phyloP scores from a whole-genome alignment of 2,797 vertebrate genomes.

The Lagocephalus sceleratus region DNA sequence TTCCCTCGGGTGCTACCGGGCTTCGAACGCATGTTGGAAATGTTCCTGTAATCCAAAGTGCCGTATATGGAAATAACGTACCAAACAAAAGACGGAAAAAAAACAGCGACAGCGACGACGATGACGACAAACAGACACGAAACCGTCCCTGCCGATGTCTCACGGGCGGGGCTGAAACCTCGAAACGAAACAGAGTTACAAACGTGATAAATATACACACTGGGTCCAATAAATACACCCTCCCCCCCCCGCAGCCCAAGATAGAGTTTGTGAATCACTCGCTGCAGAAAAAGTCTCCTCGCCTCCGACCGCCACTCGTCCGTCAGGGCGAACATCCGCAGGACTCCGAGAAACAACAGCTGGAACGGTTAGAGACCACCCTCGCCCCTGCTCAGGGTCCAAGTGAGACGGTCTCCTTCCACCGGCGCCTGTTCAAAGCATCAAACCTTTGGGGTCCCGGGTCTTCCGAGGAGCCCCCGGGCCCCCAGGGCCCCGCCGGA shows the following conservation, averaged over 20 bases:
- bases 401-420: constrained; percentile 17
- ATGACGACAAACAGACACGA: constrained; percentile 38
- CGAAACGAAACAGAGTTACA: constrained; percentile 60
- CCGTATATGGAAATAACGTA: constrained; percentile 57
- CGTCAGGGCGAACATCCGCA: no score
- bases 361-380: background rate
- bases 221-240: constrained; percentile 70
- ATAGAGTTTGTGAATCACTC: constrained; percentile 34
- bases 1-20: constrained; percentile 23
- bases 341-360: no score
- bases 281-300: constrained; percentile 8
- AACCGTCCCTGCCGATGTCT: constrained; percentile 56
- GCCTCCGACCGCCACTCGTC: no score
- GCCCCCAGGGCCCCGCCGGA: constrained; percentile 30
- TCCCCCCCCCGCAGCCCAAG: constrained; percentile 52
- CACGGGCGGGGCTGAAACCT: constrained; percentile 37
- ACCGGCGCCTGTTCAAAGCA: constrained; percentile 27
- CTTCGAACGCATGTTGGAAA: constrained; percentile 42
- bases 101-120: constrained; percentile 19
- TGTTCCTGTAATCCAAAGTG: constrained; percentile 60
- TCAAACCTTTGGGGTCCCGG: constrained; percentile 13
- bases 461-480: constrained; percentile 2
- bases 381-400: background rate
- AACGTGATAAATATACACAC: constrained; percentile 73
- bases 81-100: constrained; percentile 29